Conservation (phyloP, 1,140 invertebrate species). For the Hestina assimilis region DNA sequence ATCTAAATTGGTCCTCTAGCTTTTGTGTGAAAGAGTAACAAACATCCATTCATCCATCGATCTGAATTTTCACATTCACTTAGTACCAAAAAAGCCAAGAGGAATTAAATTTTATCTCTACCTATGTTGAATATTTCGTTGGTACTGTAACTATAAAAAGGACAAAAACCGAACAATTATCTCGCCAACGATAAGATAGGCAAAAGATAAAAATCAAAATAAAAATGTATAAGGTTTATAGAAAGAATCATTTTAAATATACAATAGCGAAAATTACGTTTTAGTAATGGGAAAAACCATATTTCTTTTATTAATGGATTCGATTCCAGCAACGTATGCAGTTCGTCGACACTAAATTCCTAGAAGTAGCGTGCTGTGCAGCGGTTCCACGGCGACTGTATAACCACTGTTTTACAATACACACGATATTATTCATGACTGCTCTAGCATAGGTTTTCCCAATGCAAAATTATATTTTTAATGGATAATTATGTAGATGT, state of each 20-base stretch:
- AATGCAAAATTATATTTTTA: background rate
- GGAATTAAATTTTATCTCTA: no score
- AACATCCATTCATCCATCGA: no score
- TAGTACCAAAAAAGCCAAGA: no score
- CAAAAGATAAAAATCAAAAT: no score
- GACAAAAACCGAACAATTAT: no score
- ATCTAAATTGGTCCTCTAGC: no score
- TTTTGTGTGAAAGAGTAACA: no score
- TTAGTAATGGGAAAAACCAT: conserved; percentile 23
- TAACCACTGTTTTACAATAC: conserved; percentile 13
- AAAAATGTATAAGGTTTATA: background rate
- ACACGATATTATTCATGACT: background rate
- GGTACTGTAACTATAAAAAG: no score
- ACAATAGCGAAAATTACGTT: background rate
- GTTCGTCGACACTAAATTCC: conserved; percentile 28
- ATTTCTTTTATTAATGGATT: conserved; percentile 28
- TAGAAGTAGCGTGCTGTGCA: conserved; percentile 16
- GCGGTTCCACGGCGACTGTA: conserved; percentile 8
- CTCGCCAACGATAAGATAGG: no score
- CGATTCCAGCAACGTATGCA: conserved; percentile 10
- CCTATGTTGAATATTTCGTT: no score
- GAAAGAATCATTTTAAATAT: background rate
- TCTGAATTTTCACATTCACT: no score
- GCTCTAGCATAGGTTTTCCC: background rate
- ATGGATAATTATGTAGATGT: background rate